Conservation (phyloP, 2,113 vertebrate species). For the mouse (Mus musculus) region DNA sequence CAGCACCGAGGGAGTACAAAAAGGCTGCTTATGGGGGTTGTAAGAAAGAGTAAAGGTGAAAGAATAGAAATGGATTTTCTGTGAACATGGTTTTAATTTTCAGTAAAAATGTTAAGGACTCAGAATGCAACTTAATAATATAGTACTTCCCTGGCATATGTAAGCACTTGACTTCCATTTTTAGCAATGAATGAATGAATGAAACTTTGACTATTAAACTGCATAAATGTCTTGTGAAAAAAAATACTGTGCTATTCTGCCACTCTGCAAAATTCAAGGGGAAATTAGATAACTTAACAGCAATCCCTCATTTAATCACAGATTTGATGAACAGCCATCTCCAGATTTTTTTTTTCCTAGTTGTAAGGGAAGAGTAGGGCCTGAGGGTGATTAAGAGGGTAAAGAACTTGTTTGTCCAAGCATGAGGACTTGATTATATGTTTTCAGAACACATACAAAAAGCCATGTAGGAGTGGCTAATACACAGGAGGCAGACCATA, state of each 20-base stretch:
- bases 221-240: neutral
- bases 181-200: neutral
- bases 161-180: neutral
- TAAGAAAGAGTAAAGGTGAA: neutral
- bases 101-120: neutral
- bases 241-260: neutral
- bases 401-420: neutral
- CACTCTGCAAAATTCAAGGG: slow-evolving; percentile 7
- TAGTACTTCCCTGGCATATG: neutral
- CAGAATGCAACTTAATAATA: neutral
- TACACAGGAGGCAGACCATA: neutral
- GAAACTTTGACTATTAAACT: slow-evolving; percentile 30
- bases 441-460: neutral
- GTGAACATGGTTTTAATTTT: neutral
- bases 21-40: neutral
- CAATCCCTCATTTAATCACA: neutral
- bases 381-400: neutral
- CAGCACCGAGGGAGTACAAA: neutral
- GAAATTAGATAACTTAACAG: neutral
- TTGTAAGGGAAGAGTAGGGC: neutral
- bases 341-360: slow-evolving; percentile 20
- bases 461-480: neutral
- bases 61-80: neutral
- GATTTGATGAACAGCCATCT: slow-evolving; percentile 19
- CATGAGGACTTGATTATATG: neutral